These are phyloP conservation scores for Drosophila pandora DNA, from an alignment of 1,140 invertebrate genomes.

Conservation along the genomic window DNA sequence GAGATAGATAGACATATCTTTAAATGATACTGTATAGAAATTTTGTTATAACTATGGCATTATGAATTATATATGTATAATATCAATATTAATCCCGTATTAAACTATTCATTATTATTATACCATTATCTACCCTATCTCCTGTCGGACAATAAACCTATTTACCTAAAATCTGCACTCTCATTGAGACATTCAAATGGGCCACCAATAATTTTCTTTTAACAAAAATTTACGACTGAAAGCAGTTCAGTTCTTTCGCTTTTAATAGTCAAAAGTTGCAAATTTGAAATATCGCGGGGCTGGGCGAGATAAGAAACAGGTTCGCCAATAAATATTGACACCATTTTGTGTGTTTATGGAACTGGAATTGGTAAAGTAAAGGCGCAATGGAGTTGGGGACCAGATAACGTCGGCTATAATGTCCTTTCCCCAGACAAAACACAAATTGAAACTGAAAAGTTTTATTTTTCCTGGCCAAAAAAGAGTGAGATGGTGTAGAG, in stretches of 20 bases:
- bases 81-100: too few species aligned
- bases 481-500: background rate
- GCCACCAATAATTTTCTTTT: conserved; percentile 31
- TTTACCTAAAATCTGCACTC: conserved; percentile 10
- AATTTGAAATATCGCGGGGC: conserved; percentile 48
- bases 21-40: too few species aligned
- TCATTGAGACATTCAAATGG: conserved; percentile 9
- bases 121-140: background rate
- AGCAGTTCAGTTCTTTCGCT: conserved; percentile 54
- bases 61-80: too few species aligned
- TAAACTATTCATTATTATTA: too few species aligned
- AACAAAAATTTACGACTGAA: conserved; percentile 58
- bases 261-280: conserved; percentile 82
- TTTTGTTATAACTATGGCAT: too few species aligned
- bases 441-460: conserved; percentile 57
- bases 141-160: background rate
- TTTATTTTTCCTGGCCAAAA: conserved; percentile 21
- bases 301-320: conserved; percentile 76
- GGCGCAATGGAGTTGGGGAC: conserved; percentile 2
- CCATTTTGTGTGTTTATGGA: conserved; percentile 69
- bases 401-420: conserved; percentile 70
- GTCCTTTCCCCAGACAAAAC: conserved; percentile 51
- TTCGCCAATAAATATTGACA: conserved; percentile 83
- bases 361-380: conserved; percentile 9
- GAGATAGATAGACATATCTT: too few species aligned